phyloP scores from a whole-genome alignment of 2,113 vertebrate genomes.

The Neomonachus schauinslandi region DNA sequence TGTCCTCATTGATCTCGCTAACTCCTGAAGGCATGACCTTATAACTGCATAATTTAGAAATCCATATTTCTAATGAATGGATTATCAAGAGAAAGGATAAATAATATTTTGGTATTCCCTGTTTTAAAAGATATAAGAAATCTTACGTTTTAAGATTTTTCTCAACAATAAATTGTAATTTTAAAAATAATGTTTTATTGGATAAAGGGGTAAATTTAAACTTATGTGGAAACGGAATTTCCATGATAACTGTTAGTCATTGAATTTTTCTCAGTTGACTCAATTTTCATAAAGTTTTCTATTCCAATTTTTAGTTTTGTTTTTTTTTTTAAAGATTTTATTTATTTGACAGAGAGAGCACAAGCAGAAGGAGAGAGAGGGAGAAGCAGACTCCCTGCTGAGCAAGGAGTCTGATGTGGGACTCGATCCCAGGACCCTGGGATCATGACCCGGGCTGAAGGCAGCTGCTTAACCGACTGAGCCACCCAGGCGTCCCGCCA shows the following conservation, averaged over 20 bases:
- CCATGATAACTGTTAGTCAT: neutral
- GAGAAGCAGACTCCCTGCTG: no score
- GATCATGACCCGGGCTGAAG: no score
- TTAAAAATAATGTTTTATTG: neutral
- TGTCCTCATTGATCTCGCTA: neutral
- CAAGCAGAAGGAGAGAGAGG: no score
- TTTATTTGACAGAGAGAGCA: no score
- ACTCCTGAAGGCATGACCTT: neutral
- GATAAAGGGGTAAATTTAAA: neutral
- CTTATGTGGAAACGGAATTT: neutral
- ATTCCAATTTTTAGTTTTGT: neutral
- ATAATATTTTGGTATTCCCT: neutral
- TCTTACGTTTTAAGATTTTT: neutral
- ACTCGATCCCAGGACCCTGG: no score
- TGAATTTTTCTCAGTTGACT: neutral
- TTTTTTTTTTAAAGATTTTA: no score
- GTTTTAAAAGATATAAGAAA: neutral
- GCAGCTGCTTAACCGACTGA: no score
- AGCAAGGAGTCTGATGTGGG: no score
- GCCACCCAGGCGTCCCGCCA: no score
- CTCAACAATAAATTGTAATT: neutral
- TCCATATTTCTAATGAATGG: slow-evolving; percentile 5
- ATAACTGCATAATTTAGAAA: neutral
- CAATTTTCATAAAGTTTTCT: neutral
- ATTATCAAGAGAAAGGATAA: neutral